Percentiles rank a stretch among this genome's conserved stretches.
phyloP scores from a whole-genome alignment of 2,888 invertebrate species.

The Hetaerina titia region DNA sequence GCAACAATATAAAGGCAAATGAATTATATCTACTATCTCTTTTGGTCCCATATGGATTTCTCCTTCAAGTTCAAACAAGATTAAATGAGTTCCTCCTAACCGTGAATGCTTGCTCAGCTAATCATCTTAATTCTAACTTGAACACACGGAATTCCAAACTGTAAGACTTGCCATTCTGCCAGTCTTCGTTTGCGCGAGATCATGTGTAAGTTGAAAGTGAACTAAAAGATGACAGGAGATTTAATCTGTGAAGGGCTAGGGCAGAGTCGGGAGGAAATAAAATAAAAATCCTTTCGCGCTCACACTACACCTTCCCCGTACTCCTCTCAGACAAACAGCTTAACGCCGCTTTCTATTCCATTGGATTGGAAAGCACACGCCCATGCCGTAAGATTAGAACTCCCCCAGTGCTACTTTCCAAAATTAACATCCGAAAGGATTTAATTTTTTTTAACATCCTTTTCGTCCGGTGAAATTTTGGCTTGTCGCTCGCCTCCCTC shows the following conservation, averaged over 20 bases:
- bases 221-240: neutral
- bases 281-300: neutral
- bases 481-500: neutral
- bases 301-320: neutral
- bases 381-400: constrained; percentile 39
- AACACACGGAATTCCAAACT: too few species aligned
- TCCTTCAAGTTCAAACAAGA: too few species aligned
- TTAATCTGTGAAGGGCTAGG: neutral
- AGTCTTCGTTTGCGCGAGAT: neutral
- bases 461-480: neutral
- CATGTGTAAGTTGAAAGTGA: neutral
- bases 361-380: constrained; percentile 54
- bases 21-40: too few species aligned
- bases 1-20: too few species aligned
- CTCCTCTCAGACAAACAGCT: constrained; percentile 5
- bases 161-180: neutral
- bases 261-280: neutral
- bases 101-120: too few species aligned
- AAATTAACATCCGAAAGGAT: constrained; percentile 35
- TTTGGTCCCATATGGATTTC: too few species aligned
- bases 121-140: neutral
- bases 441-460: neutral
- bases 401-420: constrained; percentile 47
- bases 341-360: constrained; percentile 52
- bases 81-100: too few species aligned